Evolutionary conservation across 2,113 vertebrate genomes (phyloP), one percentile per base, ranked within the genome.

Genomic region (Tyto alba): DNA sequence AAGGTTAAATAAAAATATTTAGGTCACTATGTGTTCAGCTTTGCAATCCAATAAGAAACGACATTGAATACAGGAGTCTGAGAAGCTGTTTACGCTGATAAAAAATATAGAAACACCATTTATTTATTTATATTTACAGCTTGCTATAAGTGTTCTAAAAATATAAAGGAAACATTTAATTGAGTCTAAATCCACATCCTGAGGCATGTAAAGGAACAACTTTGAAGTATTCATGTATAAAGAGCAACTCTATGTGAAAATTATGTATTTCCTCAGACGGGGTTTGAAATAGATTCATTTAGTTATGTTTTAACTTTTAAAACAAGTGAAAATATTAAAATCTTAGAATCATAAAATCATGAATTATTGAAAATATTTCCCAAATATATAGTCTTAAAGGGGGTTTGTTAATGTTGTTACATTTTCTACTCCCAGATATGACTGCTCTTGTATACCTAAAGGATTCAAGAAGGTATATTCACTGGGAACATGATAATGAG

Each of bases 401-500:
- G 5, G 26, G 10, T 25, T 85, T 79, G 34, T 83, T 67, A 56
- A 41, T 62, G 29, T 19, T 88, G 67, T 85, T 83, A 47, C 45
- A 47, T 90, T 94, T 96, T 93, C 74, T 81, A 55, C 47, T 93
- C 83, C 32, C 43, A 15, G 81, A 50, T 89, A 88, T 94, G 60
- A 55, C 78, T 95, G 67, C 26, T 79, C 85, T 62, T 81, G 59
- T 91, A 91, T 94, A 95, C 88, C 55, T 75, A 89, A 86, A 90
- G 25, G 23, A 66, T 96, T 82, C 3, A 0, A 89, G 83, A 82
- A 90, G 45, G 76, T 92, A 36, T 85, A 94, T 93, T 80, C 85
- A 96, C 76, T 14, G 55, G 75, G 81, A 78, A 96, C 90, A 94
- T 76, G 76, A 50, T 96, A 94, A 97, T 93, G 93, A 96, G 77